A percentile compares a stretch with the other conserved stretches of the same genome.
Conservation (phyloP, 2,888 invertebrate species). For the Pemphredon lugubris region DNA sequence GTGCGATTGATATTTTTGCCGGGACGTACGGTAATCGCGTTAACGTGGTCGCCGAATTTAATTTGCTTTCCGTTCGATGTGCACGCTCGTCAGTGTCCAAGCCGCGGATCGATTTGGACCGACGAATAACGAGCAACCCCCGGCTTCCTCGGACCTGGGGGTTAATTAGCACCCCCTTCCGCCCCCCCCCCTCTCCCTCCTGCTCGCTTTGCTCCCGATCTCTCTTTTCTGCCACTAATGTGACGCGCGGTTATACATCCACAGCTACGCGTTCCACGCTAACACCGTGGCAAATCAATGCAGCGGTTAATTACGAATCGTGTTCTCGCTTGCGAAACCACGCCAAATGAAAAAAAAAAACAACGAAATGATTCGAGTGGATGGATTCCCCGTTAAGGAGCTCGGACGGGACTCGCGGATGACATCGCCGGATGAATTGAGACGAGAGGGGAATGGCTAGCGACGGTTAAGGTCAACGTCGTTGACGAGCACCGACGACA, state of each 20-base stretch:
- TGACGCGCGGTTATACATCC: too few species aligned
- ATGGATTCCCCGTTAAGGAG: too few species aligned
- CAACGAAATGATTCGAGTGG: too few species aligned
- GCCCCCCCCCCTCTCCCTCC: too few species aligned
- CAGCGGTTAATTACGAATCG: too few species aligned
- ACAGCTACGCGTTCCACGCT: too few species aligned
- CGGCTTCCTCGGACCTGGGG: slow-evolving; percentile 41
- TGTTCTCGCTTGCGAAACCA: too few species aligned
- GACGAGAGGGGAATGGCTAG: not conserved
- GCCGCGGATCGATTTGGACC: slow-evolving; percentile 55
- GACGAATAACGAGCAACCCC: slow-evolving; percentile 59
- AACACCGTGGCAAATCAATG: too few species aligned
- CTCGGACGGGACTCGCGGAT: slow-evolving; percentile 1
- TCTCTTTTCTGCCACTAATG: too few species aligned
- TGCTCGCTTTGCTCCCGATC: too few species aligned
- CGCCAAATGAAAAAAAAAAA: too few species aligned
- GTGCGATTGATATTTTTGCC: slow-evolving; percentile 75
- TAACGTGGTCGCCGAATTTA: slow-evolving; percentile 74
- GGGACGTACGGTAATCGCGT: slow-evolving; percentile 72
- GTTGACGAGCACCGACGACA: not conserved
- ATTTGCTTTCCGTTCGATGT: slow-evolving; percentile 69
- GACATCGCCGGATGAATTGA: not conserved
- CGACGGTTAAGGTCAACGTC: not conserved
- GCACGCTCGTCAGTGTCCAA: slow-evolving; percentile 28
- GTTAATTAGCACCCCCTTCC: slow-evolving; percentile 55